phyloP scores from a whole-genome alignment of 2,113 vertebrate species.

The Gymnarchus niloticus region DNA sequence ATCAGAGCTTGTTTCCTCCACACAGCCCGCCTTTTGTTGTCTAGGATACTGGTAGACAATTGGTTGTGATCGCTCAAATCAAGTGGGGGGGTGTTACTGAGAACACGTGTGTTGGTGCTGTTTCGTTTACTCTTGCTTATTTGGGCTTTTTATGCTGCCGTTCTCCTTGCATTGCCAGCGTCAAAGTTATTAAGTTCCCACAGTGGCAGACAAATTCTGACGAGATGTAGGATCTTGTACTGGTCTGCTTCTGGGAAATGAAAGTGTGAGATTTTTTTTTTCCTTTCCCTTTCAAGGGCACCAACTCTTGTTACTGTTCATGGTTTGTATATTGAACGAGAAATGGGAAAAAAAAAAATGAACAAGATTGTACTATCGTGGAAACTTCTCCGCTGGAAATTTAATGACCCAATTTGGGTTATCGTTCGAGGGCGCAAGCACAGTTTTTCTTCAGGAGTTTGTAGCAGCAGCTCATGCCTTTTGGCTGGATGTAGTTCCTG shows the following conservation, averaged over 20 bases:
- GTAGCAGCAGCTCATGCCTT: background rate
- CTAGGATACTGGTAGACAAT: slow-evolving; percentile 28
- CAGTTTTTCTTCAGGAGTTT: background rate
- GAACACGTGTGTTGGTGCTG: background rate
- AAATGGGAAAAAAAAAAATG: background rate
- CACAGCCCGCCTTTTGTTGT: background rate
- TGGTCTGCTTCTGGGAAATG: background rate
- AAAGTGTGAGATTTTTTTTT: background rate
- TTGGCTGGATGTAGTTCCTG: background rate
- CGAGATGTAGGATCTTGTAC: background rate
- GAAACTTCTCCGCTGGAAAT: background rate
- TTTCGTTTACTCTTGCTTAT: slow-evolving; percentile 17
- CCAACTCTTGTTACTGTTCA: background rate
- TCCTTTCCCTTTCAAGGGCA: slow-evolving; percentile 7
- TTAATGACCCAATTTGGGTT: background rate
- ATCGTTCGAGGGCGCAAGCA: background rate
- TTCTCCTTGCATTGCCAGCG: background rate
- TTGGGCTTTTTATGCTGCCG: background rate
- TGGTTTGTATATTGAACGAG: background rate
- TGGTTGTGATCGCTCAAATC: background rate
- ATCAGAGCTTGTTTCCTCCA: slow-evolving; percentile 37
- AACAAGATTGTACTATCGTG: background rate
- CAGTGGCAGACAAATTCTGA: background rate
- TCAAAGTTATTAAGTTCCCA: background rate
- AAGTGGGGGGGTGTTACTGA: background rate